phyloP scores from a whole-genome alignment of 2,888 invertebrate genomes.

The Automeris io region DNA sequence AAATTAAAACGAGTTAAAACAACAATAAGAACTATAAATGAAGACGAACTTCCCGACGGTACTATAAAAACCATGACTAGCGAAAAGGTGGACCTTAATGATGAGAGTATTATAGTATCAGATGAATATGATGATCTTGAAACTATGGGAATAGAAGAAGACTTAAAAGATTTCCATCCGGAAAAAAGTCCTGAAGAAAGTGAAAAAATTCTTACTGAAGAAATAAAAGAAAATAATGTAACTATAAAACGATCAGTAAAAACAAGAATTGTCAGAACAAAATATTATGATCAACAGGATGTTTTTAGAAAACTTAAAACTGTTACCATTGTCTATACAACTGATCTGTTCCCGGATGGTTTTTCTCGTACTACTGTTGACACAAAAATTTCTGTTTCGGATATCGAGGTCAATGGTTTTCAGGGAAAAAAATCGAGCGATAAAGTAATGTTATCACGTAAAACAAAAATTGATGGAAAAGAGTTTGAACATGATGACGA shows the following conservation, averaged over 20 bases:
- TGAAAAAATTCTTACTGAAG: conserved; percentile 23
- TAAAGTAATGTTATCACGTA: not conserved
- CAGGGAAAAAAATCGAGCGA: not conserved
- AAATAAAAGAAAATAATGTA: conserved; percentile 25
- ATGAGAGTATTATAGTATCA: conserved; percentile 26
- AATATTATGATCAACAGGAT: conserved; percentile 26
- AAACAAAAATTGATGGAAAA: not conserved
- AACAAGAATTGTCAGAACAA: conserved; percentile 30
- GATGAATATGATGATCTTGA: conserved; percentile 7
- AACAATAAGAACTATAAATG: conserved; percentile 43
- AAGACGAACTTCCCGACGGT: conserved; percentile 62
- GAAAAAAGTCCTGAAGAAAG: conserved; percentile 26
- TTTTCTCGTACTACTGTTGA: conserved; percentile 16
- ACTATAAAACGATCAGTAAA: conserved; percentile 25
- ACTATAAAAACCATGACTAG: conserved; percentile 49
- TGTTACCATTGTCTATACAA: conserved; percentile 38
- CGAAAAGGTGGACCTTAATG: conserved; percentile 50
- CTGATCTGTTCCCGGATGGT: conserved; percentile 50
- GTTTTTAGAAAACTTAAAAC: conserved; percentile 38
- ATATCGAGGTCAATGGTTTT: not conserved
- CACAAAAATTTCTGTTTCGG: not conserved
- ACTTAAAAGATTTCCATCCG: conserved; percentile 20
- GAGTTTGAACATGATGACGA: not conserved
- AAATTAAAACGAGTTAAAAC: conserved; percentile 46
- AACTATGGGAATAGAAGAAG: conserved; percentile 17